These are phyloP conservation scores for Chloebia gouldiae DNA, from an alignment of 2,113 vertebrate species.

Conservation along the genomic window DNA sequence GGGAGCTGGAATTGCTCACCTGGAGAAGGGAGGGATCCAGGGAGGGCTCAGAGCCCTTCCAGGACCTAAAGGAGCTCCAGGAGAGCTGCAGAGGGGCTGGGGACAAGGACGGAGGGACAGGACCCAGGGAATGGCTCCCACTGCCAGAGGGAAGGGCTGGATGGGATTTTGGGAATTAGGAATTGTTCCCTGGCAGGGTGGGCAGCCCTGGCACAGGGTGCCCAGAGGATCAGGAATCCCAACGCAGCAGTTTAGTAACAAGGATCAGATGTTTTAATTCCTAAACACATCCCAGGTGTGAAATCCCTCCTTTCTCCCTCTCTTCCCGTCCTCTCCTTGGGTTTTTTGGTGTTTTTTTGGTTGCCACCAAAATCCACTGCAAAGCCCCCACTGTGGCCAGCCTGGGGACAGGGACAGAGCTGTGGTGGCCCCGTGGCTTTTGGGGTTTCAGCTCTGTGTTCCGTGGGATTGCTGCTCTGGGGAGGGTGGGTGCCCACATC, in stretches of 20 bases:
- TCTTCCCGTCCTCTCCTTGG: not conserved
- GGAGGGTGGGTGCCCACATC: too few relatives aligned
- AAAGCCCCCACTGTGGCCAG: not conserved
- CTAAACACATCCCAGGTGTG: too few relatives aligned
- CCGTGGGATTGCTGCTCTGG: not conserved
- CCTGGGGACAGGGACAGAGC: not conserved
- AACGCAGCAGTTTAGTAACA: too few relatives aligned
- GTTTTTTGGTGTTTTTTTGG: not conserved
- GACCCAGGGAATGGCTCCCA: too few relatives aligned
- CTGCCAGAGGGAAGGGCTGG: too few relatives aligned
- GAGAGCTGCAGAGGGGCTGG: not conserved
- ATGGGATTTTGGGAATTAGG: too few relatives aligned
- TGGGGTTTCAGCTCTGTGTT: not conserved
- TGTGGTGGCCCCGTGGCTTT: not conserved
- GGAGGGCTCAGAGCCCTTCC: not conserved
- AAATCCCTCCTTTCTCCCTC: not conserved
- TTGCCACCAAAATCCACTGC: not conserved
- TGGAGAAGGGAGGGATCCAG: not conserved
- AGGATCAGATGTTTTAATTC: too few relatives aligned
- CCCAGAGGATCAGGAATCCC: too few relatives aligned
- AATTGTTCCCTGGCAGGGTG: not conserved
- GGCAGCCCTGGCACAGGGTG: not conserved
- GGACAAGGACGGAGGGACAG: not conserved
- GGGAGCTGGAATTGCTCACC: not conserved
- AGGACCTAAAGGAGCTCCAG: not conserved